These are phyloP conservation scores for Colletes collaris DNA, from an alignment of 2,888 invertebrate genomes.

Conservation along the genomic window DNA sequence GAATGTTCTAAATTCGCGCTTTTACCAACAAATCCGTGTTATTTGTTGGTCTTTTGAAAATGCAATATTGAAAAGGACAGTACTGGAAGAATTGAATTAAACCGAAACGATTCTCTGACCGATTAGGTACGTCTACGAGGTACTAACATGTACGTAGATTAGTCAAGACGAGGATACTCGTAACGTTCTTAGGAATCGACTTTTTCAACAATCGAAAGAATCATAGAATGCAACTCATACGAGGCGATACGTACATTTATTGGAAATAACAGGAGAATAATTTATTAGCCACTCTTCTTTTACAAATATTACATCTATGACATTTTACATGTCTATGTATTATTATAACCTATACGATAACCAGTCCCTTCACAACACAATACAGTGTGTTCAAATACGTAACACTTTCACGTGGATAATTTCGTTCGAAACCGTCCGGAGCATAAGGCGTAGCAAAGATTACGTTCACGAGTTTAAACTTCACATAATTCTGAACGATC, in stretches of 20 bases:
- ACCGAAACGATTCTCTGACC: constrained; percentile 13
- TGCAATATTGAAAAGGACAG: constrained; percentile 31
- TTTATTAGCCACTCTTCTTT: constrained; percentile 60
- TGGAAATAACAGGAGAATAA: constrained; percentile 53
- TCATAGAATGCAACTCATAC: constrained; percentile 52
- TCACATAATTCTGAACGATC: constrained; percentile 51
- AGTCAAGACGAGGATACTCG: constrained; percentile 18
- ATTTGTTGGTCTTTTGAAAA: constrained; percentile 32
- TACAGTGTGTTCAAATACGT: constrained; percentile 11
- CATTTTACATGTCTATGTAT: constrained; percentile 55
- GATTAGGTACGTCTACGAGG: constrained; percentile 21
- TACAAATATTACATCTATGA: constrained; percentile 58
- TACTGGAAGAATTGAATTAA: constrained; percentile 21
- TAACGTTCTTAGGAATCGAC: constrained; percentile 37
- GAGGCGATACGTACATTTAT: constrained; percentile 59
- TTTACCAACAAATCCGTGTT: constrained; percentile 39
- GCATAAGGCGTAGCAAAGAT: constrained; percentile 36
- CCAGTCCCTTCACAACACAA: constrained; percentile 32
- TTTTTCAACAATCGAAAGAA: constrained; percentile 33
- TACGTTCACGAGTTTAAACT: constrained; percentile 49
- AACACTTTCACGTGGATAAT: constrained; percentile 43
- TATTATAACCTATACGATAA: constrained; percentile 61
- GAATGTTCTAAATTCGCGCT: constrained; percentile 45
- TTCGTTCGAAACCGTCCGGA: constrained; percentile 39
- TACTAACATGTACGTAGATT: constrained; percentile 11